Conservation (phyloP, 2,113 vertebrate genomes). For the Castor canadensis region DNA sequence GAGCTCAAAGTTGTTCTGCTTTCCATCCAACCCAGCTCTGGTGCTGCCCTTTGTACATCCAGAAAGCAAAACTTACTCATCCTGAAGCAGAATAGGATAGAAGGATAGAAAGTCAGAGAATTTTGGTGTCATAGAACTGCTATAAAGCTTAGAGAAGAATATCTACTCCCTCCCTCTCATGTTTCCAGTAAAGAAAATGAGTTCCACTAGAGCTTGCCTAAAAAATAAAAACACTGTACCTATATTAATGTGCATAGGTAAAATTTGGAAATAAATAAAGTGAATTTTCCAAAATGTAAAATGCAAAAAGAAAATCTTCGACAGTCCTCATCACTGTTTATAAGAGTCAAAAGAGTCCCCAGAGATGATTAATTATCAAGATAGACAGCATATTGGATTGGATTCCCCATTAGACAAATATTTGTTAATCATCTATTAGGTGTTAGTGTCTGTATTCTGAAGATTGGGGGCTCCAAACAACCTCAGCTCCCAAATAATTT, state of each 20-base stretch:
- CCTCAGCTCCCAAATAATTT: neutral
- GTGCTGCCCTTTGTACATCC: neutral
- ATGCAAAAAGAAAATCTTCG: neutral
- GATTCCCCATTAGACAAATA: constrained; percentile 4
- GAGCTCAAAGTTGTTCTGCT: neutral
- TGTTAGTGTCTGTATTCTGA: neutral
- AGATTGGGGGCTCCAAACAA: neutral
- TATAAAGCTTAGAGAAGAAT: neutral
- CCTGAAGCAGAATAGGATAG: neutral
- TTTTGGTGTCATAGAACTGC: neutral
- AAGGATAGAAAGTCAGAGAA: neutral
- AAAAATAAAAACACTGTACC: neutral
- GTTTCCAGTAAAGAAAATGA: neutral
- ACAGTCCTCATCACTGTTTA: neutral
- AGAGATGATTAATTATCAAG: neutral
- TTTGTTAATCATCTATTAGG: neutral
- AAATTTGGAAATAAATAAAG: neutral
- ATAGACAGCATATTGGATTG: neutral
- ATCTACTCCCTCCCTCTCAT: neutral
- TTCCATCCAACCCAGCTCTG: too few relatives aligned
- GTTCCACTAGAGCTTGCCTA: neutral
- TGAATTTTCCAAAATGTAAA: neutral
- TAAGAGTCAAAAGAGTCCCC: neutral
- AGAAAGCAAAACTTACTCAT: neutral
- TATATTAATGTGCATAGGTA: neutral